phyloP scores from a whole-genome alignment of 1,140 invertebrate genomes.

The Gonatopus flavifemur region DNA sequence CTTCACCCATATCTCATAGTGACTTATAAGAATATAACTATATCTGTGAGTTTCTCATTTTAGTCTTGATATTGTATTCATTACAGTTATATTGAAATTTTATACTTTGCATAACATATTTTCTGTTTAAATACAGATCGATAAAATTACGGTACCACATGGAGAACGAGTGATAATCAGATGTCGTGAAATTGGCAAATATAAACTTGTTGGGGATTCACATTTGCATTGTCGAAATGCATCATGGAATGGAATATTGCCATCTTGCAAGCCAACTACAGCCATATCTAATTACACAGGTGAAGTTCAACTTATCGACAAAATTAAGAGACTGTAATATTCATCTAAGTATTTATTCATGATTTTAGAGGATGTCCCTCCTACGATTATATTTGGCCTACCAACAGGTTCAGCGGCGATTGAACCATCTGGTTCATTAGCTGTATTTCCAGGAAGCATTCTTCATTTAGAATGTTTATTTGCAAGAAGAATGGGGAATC shows the following conservation, averaged over 20 bases:
- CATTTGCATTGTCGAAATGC: constrained; percentile 76
- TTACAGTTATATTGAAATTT: background rate
- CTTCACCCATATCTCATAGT: constrained; percentile 53
- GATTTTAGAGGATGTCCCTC: constrained; percentile 80
- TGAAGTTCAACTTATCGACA: too few relatives aligned
- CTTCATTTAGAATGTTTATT: constrained; percentile 83
- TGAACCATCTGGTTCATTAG: constrained; percentile 74
- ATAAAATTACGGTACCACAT: constrained; percentile 61
- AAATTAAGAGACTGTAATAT: too few relatives aligned
- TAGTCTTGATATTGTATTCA: background rate
- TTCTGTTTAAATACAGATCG: constrained; percentile 35
- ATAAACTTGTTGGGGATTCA: constrained; percentile 74
- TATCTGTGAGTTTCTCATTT: constrained; percentile 45
- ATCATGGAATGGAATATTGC: constrained; percentile 71
- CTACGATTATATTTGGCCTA: constrained; percentile 78
- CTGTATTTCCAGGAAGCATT: constrained; percentile 80
- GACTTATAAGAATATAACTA: constrained; percentile 55
- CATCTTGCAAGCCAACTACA: constrained; percentile 78
- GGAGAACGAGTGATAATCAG: constrained; percentile 71
- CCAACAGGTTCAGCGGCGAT: constrained; percentile 78
- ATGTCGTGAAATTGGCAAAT: constrained; percentile 78
- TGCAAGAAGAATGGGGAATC: constrained; percentile 71
- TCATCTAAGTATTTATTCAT: too few relatives aligned
- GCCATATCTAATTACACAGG: constrained; percentile 81
- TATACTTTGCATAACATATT: too few relatives aligned